These are phyloP conservation scores for Rhegmatorhina hoffmannsi DNA, from an alignment of 2,113 vertebrate genomes.

Conservation along the genomic window DNA sequence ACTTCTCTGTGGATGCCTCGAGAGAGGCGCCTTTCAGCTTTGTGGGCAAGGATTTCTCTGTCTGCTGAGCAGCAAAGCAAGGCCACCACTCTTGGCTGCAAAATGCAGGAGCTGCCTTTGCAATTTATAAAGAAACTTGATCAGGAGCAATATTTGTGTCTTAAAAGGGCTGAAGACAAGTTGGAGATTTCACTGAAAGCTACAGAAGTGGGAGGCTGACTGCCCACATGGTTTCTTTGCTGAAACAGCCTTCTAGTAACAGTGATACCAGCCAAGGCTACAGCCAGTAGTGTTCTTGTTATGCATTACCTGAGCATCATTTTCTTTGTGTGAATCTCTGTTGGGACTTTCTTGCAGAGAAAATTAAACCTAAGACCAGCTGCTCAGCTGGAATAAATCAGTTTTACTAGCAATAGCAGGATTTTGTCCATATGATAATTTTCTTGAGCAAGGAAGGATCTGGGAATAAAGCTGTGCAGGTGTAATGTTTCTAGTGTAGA, in stretches of 20 bases:
- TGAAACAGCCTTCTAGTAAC: neutral
- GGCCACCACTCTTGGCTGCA: rapidly evolving
- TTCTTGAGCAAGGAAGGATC: neutral
- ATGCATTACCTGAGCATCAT: neutral
- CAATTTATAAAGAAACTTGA: neutral
- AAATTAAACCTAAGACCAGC: neutral
- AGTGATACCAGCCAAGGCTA: neutral
- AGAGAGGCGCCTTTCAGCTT: neutral
- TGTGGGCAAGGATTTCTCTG: neutral
- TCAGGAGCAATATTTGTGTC: neutral
- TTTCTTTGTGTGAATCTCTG: neutral
- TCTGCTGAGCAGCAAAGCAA: neutral
- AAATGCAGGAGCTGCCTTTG: neutral
- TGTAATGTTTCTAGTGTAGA: neutral
- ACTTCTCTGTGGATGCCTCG: neutral
- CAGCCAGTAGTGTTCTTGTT: rapidly evolving
- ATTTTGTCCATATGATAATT: neutral
- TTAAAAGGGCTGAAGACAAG: neutral
- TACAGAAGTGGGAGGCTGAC: neutral
- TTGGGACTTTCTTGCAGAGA: neutral
- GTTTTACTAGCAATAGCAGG: neutral
- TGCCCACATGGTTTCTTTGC: neutral
- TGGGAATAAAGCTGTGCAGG: neutral
- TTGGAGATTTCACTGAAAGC: neutral
- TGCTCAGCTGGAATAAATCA: neutral